Evolutionary conservation across 1,140 invertebrate species (phyloP).

Genomic region (Aplysia californica): DNA sequence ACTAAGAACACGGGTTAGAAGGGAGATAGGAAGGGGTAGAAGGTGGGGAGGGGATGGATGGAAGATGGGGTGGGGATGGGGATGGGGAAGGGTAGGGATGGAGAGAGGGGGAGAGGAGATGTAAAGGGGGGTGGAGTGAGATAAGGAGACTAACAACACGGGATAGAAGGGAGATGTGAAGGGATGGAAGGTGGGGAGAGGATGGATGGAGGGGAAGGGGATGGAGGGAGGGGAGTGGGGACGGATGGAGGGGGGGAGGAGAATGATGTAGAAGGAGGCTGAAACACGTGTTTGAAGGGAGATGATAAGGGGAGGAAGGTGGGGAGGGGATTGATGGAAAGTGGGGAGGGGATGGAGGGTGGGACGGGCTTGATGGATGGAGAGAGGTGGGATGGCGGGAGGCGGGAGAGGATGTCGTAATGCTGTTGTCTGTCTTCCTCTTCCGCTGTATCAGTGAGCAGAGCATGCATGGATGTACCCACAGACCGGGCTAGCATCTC

Average conservation of each 20-base stretch:
- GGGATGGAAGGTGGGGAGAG: background rate
- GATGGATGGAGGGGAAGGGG: background rate
- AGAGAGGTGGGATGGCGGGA: background rate
- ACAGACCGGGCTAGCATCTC: too few relatives aligned
- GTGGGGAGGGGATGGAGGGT: background rate
- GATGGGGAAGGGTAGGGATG: background rate
- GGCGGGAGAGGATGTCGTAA: background rate
- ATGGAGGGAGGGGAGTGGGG: background rate
- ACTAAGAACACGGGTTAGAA: background rate
- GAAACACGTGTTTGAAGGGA: background rate
- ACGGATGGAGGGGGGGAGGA: background rate
- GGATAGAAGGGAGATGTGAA: background rate
- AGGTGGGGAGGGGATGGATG: background rate
- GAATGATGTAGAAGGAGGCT: background rate
- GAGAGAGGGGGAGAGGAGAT: background rate
- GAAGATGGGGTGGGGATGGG: background rate
- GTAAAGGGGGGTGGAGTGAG: background rate
- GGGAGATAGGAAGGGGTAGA: background rate
- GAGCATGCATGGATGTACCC: too few relatives aligned
- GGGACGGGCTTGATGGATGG: background rate
- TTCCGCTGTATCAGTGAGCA: too few relatives aligned
- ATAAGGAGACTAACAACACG: background rate
- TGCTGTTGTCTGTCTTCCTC: too few relatives aligned
- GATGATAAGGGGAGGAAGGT: background rate
- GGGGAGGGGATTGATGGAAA: too few relatives aligned